phyloP scores from a whole-genome alignment of 2,113 vertebrate genomes.

The Macrotus californicus region DNA sequence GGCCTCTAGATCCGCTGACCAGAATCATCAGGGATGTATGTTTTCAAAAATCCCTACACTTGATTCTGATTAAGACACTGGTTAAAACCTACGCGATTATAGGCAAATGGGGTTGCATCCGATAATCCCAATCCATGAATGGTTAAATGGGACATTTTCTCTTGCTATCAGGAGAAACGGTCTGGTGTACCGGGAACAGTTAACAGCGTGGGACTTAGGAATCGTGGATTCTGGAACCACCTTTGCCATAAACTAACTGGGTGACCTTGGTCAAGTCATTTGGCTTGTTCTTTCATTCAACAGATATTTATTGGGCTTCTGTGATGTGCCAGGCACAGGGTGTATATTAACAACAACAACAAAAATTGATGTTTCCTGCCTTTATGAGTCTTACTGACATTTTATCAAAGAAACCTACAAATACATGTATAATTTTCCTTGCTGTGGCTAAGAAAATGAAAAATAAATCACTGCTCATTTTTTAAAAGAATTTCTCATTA shows the following conservation, averaged over 20 bases:
- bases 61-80: neutral
- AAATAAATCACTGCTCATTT: neutral
- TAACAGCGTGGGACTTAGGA: neutral
- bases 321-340: neutral
- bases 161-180: neutral
- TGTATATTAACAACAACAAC: neutral
- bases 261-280: neutral
- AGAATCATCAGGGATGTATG: neutral
- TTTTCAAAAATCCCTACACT: neutral
- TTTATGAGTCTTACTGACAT: neutral
- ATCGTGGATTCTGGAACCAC: neutral
- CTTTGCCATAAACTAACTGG: neutral
- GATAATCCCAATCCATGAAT: neutral
- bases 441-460: neutral
- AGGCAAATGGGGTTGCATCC: neutral
- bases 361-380: neutral
- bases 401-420: neutral
- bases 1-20: neutral
- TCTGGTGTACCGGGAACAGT: neutral
- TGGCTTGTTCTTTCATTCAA: constrained; percentile 21
- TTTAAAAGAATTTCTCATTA: neutral
- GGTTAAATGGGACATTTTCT: neutral
- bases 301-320: neutral
- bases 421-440: neutral
- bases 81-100: neutral